Percentiles rank a stretch among this genome's conserved stretches.
phyloP scores from a whole-genome alignment of 1,140 invertebrate species.

The Oryctes rhinoceros region DNA sequence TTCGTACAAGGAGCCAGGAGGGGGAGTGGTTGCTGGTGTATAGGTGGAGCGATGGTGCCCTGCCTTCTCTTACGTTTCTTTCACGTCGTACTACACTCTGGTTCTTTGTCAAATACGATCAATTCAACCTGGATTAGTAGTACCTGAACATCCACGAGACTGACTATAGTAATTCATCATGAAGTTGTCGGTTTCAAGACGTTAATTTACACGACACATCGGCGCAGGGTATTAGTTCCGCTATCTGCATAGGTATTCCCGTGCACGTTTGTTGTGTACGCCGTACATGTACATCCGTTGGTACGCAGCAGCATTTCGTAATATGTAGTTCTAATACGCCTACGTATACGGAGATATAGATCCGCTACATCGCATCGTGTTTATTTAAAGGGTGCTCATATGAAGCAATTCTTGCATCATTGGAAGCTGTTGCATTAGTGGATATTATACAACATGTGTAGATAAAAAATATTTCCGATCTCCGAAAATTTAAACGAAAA shows the following conservation, averaged over 20 bases:
- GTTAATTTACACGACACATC: conserved; percentile 15
- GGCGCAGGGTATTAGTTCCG: conserved; percentile 6
- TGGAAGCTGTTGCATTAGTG: no score
- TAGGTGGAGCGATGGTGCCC: background rate
- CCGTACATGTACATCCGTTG: background rate
- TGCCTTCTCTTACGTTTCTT: conserved; percentile 28
- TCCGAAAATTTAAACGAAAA: no score
- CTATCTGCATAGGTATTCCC: background rate
- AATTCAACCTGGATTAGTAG: conserved; percentile 11
- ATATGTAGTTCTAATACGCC: background rate
- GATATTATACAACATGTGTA: no score
- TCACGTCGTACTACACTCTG: conserved; percentile 15
- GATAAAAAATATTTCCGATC: no score
- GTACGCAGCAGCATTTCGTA: background rate
- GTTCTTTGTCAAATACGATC: conserved; percentile 15
- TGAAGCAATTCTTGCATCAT: no score
- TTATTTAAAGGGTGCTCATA: no score
- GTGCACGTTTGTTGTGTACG: background rate
- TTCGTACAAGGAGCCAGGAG: conserved; percentile 40
- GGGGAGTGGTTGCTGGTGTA: conserved; percentile 43
- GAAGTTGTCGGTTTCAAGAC: background rate
- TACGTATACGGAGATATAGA: background rate
- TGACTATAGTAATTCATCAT: conserved; percentile 22
- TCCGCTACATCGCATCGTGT: no score
- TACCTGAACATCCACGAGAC: conserved; percentile 4